phyloP scores from a whole-genome alignment of 2,113 vertebrate species.

The Antigone vipio region DNA sequence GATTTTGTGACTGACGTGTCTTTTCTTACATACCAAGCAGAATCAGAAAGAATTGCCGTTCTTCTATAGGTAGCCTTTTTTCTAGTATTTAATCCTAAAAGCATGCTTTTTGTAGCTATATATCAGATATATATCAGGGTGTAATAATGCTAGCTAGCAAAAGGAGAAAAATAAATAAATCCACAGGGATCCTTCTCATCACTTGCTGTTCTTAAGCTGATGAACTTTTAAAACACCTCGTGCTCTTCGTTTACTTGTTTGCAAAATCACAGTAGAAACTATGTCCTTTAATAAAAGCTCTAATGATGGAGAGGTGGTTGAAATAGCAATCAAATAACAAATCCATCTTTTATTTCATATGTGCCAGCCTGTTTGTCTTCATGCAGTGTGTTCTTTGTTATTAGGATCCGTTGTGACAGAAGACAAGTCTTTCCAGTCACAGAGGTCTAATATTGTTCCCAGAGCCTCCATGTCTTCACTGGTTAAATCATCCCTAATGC shows the following conservation, averaged over 20 bases:
- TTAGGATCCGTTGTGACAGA: conserved; percentile 70
- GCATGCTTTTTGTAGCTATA: not conserved
- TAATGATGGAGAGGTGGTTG: not conserved
- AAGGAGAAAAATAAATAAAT: not conserved
- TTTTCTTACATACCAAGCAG: not conserved
- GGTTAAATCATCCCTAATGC: conserved; percentile 70
- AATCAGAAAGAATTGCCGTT: not conserved
- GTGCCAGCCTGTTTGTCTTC: not conserved
- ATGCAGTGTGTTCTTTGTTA: conserved; percentile 26
- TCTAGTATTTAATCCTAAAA: not conserved
- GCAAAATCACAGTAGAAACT: not conserved
- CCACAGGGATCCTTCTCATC: not conserved
- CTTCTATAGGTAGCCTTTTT: not conserved
- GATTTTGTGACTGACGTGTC: not conserved
- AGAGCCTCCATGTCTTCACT: conserved; percentile 77
- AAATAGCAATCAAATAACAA: not conserved
- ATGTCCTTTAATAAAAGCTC: not conserved
- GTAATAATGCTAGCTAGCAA: not conserved
- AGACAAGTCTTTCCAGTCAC: conserved; percentile 73
- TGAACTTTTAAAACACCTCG: not conserved
- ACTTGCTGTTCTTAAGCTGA: not conserved
- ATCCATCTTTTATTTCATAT: not conserved
- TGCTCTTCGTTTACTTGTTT: not conserved
- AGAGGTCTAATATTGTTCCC: conserved; percentile 55
- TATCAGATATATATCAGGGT: not conserved